phyloP scores from a whole-genome alignment of 2,113 vertebrate genomes.

The Herpailurus yagouaroundi region DNA sequence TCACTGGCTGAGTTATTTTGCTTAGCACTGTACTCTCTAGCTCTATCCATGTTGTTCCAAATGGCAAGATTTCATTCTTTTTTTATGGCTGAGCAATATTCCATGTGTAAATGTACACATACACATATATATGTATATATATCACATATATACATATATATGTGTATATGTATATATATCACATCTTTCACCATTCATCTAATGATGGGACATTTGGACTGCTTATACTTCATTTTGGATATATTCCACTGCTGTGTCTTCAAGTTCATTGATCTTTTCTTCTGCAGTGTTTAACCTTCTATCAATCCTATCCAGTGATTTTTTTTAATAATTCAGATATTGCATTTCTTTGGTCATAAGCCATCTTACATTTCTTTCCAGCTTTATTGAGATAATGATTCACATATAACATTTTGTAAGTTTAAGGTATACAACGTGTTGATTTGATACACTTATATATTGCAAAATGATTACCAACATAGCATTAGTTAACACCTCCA shows the following conservation, averaged over 20 bases:
- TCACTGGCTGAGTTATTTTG: no score
- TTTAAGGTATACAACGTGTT: not conserved
- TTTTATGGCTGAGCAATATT: not conserved
- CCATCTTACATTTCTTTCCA: not conserved
- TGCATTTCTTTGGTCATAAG: not conserved
- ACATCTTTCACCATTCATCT: not conserved
- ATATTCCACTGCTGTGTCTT: not conserved
- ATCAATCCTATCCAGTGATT: not conserved
- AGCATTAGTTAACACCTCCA: not conserved
- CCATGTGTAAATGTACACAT: no score
- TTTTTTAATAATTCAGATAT: not conserved
- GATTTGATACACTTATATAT: not conserved
- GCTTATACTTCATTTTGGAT: not conserved
- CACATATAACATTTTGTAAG: not conserved
- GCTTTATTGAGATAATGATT: not conserved
- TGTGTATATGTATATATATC: no score
- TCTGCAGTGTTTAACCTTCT: not conserved
- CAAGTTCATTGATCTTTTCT: not conserved
- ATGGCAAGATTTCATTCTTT: not conserved
- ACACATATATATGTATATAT: no score
- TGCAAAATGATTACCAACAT: not conserved
- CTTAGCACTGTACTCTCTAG: not conserved
- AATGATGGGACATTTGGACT: not conserved
- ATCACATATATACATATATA: no score
- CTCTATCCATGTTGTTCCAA: not conserved